These are phyloP conservation scores for Daphoenositta chrysoptera DNA, from an alignment of 2,113 vertebrate genomes.

Conservation along the genomic window DNA sequence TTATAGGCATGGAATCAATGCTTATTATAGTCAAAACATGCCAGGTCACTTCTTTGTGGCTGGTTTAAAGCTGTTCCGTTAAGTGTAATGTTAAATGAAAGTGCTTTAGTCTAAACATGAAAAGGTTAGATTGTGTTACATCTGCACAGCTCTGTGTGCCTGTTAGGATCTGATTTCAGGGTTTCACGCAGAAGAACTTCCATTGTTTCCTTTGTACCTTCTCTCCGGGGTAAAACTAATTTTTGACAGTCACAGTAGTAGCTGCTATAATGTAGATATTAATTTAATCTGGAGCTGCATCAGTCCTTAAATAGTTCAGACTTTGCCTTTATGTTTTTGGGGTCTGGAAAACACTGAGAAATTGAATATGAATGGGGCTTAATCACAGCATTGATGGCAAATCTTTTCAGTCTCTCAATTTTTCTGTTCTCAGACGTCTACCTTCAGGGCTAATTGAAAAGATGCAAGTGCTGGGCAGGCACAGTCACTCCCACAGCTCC, in stretches of 20 bases:
- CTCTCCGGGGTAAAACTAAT: constrained; percentile 53
- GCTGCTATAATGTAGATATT: constrained; percentile 60
- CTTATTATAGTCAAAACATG: constrained; percentile 71
- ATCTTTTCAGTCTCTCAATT: constrained; percentile 5
- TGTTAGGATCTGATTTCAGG: constrained; percentile 59
- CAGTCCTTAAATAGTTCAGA: constrained; percentile 48
- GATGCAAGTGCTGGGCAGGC: neutral
- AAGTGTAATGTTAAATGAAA: constrained; percentile 57
- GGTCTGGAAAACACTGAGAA: constrained; percentile 40
- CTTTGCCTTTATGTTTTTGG: constrained; percentile 44
- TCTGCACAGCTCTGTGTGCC: constrained; percentile 9
- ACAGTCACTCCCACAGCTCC: neutral
- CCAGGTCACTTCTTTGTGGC: constrained; percentile 65
- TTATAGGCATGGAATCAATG: constrained; percentile 62
- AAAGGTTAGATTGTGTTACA: constrained; percentile 71
- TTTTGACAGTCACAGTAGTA: constrained; percentile 50
- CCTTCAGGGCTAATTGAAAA: constrained; percentile 37
- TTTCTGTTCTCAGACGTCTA: neutral
- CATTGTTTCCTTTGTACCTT: constrained; percentile 61
- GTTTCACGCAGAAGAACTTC: constrained; percentile 50
- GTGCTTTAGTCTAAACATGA: constrained; percentile 52
- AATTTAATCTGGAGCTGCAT: constrained; percentile 62
- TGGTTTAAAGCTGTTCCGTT: constrained; percentile 58
- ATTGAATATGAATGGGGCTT: constrained; percentile 39
- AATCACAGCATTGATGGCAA: neutral